Percentiles rank a stretch among this genome's conserved stretches.
These are phyloP conservation scores for Montifringilla adamsi DNA, from an alignment of 2,113 vertebrate genomes.

Conservation along the genomic window DNA sequence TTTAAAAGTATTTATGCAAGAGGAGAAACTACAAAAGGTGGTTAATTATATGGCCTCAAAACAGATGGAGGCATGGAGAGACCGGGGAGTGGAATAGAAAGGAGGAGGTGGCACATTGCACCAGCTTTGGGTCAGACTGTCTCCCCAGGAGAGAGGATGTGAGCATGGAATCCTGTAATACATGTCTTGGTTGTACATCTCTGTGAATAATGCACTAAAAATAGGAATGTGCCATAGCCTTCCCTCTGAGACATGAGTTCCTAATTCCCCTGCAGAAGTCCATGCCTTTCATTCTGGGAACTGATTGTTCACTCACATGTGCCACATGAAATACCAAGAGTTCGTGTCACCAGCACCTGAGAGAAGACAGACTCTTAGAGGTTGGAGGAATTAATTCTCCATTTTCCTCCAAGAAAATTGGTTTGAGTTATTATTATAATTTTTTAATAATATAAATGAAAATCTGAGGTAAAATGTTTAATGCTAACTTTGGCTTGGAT, in stretches of 20 bases:
- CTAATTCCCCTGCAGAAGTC: background rate
- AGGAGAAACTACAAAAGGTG: background rate
- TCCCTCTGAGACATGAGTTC: background rate
- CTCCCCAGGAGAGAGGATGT: background rate
- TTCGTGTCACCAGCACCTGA: background rate
- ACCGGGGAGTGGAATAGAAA: background rate
- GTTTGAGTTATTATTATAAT: background rate
- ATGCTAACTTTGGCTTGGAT: background rate
- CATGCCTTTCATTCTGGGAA: background rate
- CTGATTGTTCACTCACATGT: background rate
- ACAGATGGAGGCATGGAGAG: background rate
- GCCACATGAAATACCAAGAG: background rate
- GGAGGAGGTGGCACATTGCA: background rate
- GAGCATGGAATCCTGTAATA: background rate
- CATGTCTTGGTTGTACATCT: background rate
- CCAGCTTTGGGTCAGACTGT: background rate
- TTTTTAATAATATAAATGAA: background rate
- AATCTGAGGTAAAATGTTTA: background rate
- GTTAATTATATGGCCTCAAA: background rate
- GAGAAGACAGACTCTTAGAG: background rate
- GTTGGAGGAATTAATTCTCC: background rate
- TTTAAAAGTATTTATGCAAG: background rate
- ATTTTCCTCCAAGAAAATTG: background rate
- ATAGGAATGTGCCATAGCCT: background rate
- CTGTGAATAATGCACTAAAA: conserved; percentile 15